These are phyloP conservation scores for Ophioninae sp. DNA, from an alignment of 2,888 invertebrate species.

Conservation along the genomic window DNA sequence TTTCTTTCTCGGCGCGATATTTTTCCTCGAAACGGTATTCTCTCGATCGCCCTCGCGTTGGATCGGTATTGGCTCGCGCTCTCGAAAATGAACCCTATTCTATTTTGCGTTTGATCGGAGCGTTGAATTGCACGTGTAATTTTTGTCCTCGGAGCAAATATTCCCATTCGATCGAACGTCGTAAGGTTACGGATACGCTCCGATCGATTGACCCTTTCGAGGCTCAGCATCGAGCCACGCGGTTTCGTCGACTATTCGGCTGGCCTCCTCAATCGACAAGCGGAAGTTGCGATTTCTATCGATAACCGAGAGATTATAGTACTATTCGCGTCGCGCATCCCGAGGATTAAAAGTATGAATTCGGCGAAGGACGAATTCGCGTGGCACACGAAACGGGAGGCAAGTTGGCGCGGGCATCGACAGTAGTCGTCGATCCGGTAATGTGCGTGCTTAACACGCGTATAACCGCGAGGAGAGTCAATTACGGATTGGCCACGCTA, in stretches of 20 bases:
- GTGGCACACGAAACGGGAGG: constrained; percentile 28
- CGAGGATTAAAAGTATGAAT: constrained; percentile 22
- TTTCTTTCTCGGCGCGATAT: not conserved
- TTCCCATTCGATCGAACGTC: no score
- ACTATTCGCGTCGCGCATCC: not conserved
- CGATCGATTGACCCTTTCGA: no score
- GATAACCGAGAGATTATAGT: not conserved
- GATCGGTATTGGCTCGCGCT: no score
- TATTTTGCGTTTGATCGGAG: not conserved
- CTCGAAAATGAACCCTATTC: not conserved
- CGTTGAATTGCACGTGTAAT: no score
- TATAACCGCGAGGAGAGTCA: constrained; percentile 72
- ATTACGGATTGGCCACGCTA: constrained; percentile 77
- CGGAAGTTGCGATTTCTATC: constrained; percentile 3
- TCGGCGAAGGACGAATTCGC: constrained; percentile 22
- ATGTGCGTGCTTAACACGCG: constrained; percentile 75
- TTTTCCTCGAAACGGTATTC: no score
- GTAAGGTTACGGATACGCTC: no score
- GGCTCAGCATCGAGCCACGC: not conserved
- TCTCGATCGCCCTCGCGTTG: no score
- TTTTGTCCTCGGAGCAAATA: no score
- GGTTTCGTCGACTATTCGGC: not conserved
- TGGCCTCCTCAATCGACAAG: not conserved
- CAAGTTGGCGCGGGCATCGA: constrained; percentile 48
- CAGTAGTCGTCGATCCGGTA: constrained; percentile 71